Base-by-base conservation (phyloP, 2,888 invertebrate genomes). In the Terebella lapidaria region DNA sequence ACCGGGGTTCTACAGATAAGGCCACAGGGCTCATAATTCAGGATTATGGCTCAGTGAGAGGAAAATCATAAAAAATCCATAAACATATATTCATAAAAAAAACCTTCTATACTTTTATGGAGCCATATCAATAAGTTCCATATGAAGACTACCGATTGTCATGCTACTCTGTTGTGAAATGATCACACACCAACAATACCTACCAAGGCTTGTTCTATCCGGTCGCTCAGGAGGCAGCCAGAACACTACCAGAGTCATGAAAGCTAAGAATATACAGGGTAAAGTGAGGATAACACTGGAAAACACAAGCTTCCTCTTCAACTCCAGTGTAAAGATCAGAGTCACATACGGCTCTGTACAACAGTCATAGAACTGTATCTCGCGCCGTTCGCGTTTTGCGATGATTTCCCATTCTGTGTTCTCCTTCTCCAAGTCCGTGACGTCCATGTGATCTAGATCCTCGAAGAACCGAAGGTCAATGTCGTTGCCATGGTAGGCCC, bases 161-260 rank as follows among this genome's bases (percentile, higher is more conserved):
- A n/a, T n/a, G n/a, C n/a, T n/a, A n/a, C n/a, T n/a, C n/a, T n/a
- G n/a, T n/a, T n/a, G n/a, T n/a, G n/a, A n/a, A n/a, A n/a, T n/a
- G n/a, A n/a, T n/a, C n/a, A n/a, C n/a, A n/a, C n/a, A n/a, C n/a
- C n/a, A n/a, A n/a, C n/a, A n/a, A n/a, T n/a, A n/a, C 59, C 57
- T 29, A 66, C 67, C 67, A 15, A 66, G 56, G 10, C 56, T 52
- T 3, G 65, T 66, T 30, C 67, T 60, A 54, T 66, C 67, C n/a
- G 67, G 67, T 28, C 67, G n/a, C 24, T 66, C 67, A 0, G 67
- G 63, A 4, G 67, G 67, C 42, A 66, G 47, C 67, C 67, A 66
- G 54, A 66, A 66, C 20, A 66, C 67, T 35, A 66, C 67, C 20
- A 66, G 51, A 10, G 67, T 66, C 3, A 66, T 58, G 45, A 52